Conservation (phyloP, 2,113 vertebrate species). For the Phrynosoma blainvillii region DNA sequence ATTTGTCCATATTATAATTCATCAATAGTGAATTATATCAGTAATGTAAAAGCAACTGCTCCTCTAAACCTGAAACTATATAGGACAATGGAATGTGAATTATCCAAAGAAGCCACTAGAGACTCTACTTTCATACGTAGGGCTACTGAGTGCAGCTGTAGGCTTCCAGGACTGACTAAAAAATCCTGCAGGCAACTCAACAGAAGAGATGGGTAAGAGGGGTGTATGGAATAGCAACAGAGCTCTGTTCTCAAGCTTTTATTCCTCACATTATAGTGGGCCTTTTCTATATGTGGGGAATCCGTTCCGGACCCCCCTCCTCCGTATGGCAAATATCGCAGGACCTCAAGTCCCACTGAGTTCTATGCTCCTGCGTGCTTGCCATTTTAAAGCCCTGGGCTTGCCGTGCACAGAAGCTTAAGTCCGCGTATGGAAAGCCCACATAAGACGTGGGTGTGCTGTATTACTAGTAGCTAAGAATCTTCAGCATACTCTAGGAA, state of each 20-base stretch:
- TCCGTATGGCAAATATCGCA: too few species aligned
- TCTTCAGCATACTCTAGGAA: background rate
- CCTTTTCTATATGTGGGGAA: too few species aligned
- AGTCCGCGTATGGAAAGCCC: too few species aligned
- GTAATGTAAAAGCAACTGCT: background rate
- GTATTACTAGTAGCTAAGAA: background rate
- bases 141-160: background rate
- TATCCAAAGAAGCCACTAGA: background rate
- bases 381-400: too few species aligned
- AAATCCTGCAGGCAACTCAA: background rate
- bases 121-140: background rate
- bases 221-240: background rate
- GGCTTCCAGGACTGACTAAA: background rate
- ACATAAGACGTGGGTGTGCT: too few species aligned
- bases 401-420: too few species aligned
- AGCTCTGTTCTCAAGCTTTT: background rate
- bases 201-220: background rate
- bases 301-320: too few species aligned
- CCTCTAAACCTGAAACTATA: background rate
- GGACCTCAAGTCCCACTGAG: too few species aligned
- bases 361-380: too few species aligned
- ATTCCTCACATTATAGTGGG: background rate
- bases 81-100: background rate
- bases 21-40: background rate
- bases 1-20: background rate